Evolutionary conservation across 2,797 vertebrate genomes (phyloP).

Genomic region (Chrosomus eos): DNA sequence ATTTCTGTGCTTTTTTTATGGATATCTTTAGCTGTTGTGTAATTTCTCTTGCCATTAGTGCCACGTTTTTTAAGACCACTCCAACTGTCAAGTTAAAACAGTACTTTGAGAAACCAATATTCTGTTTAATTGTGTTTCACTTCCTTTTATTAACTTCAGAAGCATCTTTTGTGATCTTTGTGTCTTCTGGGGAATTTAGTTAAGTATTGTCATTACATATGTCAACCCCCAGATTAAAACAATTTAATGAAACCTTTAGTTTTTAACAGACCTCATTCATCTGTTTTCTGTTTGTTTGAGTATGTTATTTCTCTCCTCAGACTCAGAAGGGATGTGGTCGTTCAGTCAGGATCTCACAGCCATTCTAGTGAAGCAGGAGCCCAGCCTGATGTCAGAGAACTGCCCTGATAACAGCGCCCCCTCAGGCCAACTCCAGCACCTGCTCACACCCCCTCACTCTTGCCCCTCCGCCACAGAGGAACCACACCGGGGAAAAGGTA

Average conservation of each 20-base stretch:
- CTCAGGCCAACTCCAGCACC: conserved; percentile 57
- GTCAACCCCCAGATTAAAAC: not conserved
- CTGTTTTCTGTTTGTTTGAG: conserved; percentile 3
- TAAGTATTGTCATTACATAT: not conserved
- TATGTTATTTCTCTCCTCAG: conserved; percentile 67
- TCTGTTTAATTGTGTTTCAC: not conserved
- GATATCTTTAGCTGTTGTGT: not conserved
- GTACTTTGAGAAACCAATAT: too few species aligned
- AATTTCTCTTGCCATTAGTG: not conserved
- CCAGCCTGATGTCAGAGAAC: conserved; percentile 80
- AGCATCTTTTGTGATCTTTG: not conserved
- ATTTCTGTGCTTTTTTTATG: not conserved
- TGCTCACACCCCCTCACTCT: conserved; percentile 76
- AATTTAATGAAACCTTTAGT: too few species aligned
- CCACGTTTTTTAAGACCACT: not conserved
- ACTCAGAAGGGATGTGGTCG: conserved; percentile 89
- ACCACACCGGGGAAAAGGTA: conserved; percentile 82
- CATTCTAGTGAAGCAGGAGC: conserved; percentile 96
- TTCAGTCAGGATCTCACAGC: conserved; percentile 94
- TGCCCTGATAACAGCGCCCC: conserved; percentile 55
- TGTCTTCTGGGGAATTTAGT: not conserved
- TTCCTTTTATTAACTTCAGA: not conserved
- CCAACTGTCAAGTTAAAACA: not conserved
- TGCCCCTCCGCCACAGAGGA: conserved; percentile 82
- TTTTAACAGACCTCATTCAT: not conserved